These are phyloP conservation scores for Timandra comae DNA, from an alignment of 2,888 invertebrate species.

Conservation along the genomic window DNA sequence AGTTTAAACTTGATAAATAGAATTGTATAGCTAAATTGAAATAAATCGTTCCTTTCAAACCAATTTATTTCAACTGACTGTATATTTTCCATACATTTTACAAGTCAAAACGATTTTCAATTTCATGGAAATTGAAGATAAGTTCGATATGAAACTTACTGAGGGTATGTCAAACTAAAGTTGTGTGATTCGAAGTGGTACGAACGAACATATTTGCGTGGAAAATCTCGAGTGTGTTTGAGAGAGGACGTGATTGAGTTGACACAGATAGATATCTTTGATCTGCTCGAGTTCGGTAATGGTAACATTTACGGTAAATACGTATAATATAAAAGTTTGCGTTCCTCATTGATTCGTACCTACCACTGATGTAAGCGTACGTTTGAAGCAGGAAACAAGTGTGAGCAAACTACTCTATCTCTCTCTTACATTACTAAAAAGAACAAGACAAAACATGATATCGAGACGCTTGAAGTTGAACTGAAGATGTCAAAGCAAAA, in stretches of 20 bases:
- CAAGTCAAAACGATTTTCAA: constrained; percentile 5
- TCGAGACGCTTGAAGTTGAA: constrained; percentile 1
- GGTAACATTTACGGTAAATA: constrained; percentile 4
- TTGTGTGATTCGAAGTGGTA: constrained; percentile 4
- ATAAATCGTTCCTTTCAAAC: too few species aligned
- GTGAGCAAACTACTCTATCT: too few species aligned
- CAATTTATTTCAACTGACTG: constrained; percentile 1
- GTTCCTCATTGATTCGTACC: too few species aligned
- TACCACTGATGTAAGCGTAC: too few species aligned
- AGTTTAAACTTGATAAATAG: too few species aligned
- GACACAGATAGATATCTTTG: constrained; percentile 5
- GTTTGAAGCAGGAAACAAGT: too few species aligned
- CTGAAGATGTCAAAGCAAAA: constrained; percentile 9
- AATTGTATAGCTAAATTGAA: too few species aligned
- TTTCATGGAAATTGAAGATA: constrained; percentile 1
- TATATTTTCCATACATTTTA: too few species aligned
- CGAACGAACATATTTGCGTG: constrained; percentile 3
- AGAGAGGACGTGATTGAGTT: constrained; percentile 4
- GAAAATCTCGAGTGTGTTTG: constrained; percentile 2
- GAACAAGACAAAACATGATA: constrained; percentile 4
- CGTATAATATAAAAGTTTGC: not conserved
- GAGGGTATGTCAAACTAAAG: constrained; percentile 1
- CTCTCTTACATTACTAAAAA: not conserved
- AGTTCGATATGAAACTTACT: constrained; percentile 6
- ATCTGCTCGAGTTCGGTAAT: constrained; percentile 9